Percentiles rank a stretch among this genome's conserved stretches.
Evolutionary conservation across 30 jellyfish, hydroid and myxozoan species (phyloP).

Genomic region (Aurelia aurita): DNA sequence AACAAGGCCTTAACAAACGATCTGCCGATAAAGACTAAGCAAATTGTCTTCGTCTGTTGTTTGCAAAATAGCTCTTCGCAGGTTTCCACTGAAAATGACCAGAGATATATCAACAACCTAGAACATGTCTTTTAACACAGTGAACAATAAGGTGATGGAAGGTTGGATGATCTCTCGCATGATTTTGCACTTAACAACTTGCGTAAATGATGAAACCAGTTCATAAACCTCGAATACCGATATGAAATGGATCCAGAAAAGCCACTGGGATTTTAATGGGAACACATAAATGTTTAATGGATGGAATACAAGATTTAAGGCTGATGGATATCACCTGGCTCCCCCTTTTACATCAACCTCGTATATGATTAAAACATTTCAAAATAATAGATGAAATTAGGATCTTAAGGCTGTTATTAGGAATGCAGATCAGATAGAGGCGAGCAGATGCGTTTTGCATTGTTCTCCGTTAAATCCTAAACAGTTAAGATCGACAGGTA

Average conservation of each 20-base stretch:
- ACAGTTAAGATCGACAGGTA: slow-evolving; percentile 23
- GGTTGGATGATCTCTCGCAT: not conserved
- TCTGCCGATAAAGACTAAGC: slow-evolving; percentile 51
- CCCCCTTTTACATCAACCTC: slow-evolving; percentile 17
- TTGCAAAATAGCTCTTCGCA: slow-evolving; percentile 33
- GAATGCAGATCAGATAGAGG: not conserved
- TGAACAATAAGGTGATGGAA: slow-evolving; percentile 15
- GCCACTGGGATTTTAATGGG: slow-evolving; percentile 21
- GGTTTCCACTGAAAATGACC: slow-evolving; percentile 40
- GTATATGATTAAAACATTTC: not conserved
- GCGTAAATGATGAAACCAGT: slow-evolving; percentile 8
- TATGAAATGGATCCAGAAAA: slow-evolving; percentile 56
- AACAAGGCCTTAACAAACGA: slow-evolving; percentile 70
- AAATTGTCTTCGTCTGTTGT: slow-evolving; percentile 70
- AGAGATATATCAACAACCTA: slow-evolving; percentile 17
- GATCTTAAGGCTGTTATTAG: not conserved
- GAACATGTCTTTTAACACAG: slow-evolving; percentile 22
- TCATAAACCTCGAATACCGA: slow-evolving; percentile 27
- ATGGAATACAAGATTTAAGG: slow-evolving; percentile 20
- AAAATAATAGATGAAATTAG: slow-evolving; percentile 8
- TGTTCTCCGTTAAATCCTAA: slow-evolving; percentile 4
- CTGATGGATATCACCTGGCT: slow-evolving; percentile 61
- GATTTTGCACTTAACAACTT: not conserved
- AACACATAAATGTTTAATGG: slow-evolving; percentile 48
- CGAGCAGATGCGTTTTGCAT: slow-evolving; percentile 12